Conservation (phyloP, 2,888 invertebrate species). For the Protula sp. region DNA sequence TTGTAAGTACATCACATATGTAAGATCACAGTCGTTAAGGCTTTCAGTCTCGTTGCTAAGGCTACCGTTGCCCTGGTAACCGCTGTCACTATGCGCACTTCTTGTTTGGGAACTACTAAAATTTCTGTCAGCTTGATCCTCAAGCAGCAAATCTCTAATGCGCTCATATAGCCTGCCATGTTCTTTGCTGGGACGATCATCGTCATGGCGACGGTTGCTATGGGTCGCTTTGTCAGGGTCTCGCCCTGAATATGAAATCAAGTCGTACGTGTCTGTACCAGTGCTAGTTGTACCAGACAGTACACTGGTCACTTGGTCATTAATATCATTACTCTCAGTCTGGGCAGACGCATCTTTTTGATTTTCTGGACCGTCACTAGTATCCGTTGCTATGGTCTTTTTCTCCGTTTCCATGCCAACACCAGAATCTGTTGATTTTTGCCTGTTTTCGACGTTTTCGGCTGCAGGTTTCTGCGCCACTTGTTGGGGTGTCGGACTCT, state of each 20-base stretch:
- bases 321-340: too few relatives aligned
- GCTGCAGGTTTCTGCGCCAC: background rate
- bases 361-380: background rate
- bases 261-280: background rate
- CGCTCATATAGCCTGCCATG: background rate
- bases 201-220: background rate
- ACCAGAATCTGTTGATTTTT: background rate
- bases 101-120: too few relatives aligned
- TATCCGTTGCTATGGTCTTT: background rate
- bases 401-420: background rate
- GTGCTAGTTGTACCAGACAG: background rate
- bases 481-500: background rate
- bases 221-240: background rate
- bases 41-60: background rate
- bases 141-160: background rate
- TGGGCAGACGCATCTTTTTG: too few relatives aligned
- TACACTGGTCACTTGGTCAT: background rate
- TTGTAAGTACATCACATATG: conserved; percentile 37
- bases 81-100: too few relatives aligned
- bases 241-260: too few relatives aligned
- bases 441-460: background rate
- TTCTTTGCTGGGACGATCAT: background rate
- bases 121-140: background rate
- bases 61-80: background rate
- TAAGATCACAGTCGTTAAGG: background rate